Evolutionary conservation across 1,140 invertebrate genomes (phyloP).

Genomic region (Zophobas atratus): DNA sequence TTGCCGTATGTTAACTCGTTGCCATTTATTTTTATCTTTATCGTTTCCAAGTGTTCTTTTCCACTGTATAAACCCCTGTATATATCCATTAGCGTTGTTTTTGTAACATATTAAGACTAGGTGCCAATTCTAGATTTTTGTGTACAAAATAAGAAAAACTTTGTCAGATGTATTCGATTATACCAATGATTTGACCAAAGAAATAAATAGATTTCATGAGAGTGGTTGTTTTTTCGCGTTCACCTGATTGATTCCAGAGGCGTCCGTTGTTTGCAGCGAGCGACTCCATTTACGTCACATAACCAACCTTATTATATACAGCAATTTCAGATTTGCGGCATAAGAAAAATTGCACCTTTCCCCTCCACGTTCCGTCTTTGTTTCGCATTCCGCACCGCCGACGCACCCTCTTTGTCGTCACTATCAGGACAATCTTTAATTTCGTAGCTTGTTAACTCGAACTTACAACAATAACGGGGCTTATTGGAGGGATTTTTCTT

Average conservation of each 20-base stretch:
- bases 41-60: conserved; percentile 10
- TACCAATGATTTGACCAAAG: conserved; percentile 65
- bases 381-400: conserved; percentile 3
- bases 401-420: conserved; percentile 44
- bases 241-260: conserved; percentile 9
- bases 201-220: conserved; percentile 56
- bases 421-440: conserved; percentile 62
- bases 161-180: conserved; percentile 59
- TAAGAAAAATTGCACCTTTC: conserved; percentile 62
- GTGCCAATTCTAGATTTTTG: conserved; percentile 61
- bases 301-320: conserved; percentile 62
- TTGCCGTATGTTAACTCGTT: conserved; percentile 50
- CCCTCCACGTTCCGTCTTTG: conserved; percentile 49
- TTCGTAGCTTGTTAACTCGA: conserved; percentile 63
- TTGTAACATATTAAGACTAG: conserved; percentile 50
- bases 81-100: conserved; percentile 33
- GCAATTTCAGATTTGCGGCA: conserved; percentile 63
- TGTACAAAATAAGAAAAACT: conserved; percentile 57
- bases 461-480: conserved; percentile 61
- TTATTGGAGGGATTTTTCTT: conserved; percentile 60
- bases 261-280: conserved; percentile 30
- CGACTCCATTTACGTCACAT: conserved; percentile 59
- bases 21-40: conserved; percentile 39
- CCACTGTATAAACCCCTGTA: conserved; percentile 27
- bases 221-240: conserved; percentile 26